phyloP scores from a whole-genome alignment of 1,140 invertebrate genomes.

The Conus betulinus region DNA sequence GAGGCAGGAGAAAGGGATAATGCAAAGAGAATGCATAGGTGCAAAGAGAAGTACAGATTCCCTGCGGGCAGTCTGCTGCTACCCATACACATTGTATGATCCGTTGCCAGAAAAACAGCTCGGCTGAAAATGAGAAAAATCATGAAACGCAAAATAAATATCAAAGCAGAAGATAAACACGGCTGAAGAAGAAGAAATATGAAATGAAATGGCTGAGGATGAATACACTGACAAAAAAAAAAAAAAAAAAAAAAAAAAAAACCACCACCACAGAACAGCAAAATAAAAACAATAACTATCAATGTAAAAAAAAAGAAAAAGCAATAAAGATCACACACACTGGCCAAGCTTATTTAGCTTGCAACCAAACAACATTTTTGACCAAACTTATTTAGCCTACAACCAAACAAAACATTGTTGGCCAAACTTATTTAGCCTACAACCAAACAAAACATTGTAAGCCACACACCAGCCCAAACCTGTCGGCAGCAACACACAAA shows the following conservation, averaged over 20 bases:
- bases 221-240: not conserved
- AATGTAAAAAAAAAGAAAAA: not conserved
- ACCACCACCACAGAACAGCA: not conserved
- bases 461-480: not conserved
- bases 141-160: slow-evolving; percentile 34
- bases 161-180: not conserved
- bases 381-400: too few species aligned
- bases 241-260: not conserved
- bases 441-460: not conserved
- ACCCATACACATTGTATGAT: slow-evolving; percentile 26
- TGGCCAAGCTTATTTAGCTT: too few species aligned
- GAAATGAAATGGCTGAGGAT: not conserved
- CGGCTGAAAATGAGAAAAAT: slow-evolving; percentile 26
- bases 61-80: not conserved
- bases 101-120: not conserved
- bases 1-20: not conserved
- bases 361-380: too few species aligned
- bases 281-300: not conserved
- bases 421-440: not conserved
- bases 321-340: not conserved
- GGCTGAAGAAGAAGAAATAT: not conserved
- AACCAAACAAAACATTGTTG: too few species aligned
- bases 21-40: not conserved
- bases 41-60: not conserved
- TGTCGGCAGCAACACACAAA: not conserved